A percentile compares a stretch with the other conserved stretches of the same genome.
phyloP scores from a whole-genome alignment of 2,113 vertebrate genomes.

The Cromileptes altivelis region DNA sequence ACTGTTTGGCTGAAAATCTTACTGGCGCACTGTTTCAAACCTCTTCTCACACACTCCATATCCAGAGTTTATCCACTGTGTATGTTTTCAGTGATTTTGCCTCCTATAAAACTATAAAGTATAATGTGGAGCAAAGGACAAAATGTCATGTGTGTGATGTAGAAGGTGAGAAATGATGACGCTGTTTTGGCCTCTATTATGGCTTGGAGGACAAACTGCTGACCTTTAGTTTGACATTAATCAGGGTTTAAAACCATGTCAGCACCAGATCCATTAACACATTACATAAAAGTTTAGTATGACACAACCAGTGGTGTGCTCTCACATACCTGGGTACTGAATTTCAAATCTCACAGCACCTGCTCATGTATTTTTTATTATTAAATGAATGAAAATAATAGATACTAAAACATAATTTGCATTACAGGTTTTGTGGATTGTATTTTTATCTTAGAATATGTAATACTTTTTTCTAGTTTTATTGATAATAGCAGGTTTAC shows the following conservation, averaged over 20 bases:
- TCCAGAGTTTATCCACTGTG: background rate
- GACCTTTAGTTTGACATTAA: conserved; percentile 64
- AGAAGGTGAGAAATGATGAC: conserved; percentile 37
- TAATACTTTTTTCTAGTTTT: background rate
- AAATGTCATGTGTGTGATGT: conserved; percentile 5
- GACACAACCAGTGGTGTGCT: background rate
- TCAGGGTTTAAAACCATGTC: conserved; percentile 56
- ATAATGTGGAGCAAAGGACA: background rate
- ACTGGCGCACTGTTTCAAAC: background rate
- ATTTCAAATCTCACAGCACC: background rate
- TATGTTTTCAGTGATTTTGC: background rate
- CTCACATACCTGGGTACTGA: background rate
- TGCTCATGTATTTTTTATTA: background rate
- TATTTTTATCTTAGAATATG: background rate
- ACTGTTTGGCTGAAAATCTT: background rate
- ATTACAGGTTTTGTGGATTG: background rate
- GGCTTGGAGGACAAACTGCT: conserved; percentile 1
- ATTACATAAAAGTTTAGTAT: conserved; percentile 54
- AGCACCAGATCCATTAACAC: conserved; percentile 57
- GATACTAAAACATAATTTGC: background rate
- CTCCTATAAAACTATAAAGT: background rate
- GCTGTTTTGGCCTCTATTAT: conserved; percentile 25
- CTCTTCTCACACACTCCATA: background rate
- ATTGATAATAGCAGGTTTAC: background rate
- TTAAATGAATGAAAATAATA: background rate